Evolutionary conservation across 2,113 vertebrate species (phyloP).

Genomic region (Origma solitaria): DNA sequence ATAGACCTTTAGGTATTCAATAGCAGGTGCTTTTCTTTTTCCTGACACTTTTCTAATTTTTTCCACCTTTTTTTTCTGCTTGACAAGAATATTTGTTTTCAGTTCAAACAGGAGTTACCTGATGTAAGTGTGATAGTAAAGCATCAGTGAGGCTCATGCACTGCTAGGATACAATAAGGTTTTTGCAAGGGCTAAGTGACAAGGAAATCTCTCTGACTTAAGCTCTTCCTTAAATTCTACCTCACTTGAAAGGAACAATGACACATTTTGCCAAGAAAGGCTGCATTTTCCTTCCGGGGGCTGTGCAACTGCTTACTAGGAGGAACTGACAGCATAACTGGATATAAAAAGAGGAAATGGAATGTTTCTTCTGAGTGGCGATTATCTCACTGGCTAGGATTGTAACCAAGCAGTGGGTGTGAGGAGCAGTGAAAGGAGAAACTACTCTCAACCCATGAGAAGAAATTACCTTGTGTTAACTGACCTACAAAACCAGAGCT

Average conservation of each 20-base stretch:
- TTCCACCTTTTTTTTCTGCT: neutral
- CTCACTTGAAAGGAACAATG: neutral
- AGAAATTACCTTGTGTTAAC: slow-evolving; percentile 22
- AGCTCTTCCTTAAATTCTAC: slow-evolving; percentile 13
- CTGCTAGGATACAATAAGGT: neutral
- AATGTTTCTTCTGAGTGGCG: slow-evolving; percentile 48
- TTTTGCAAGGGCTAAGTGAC: neutral
- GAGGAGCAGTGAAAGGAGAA: slow-evolving; percentile 29
- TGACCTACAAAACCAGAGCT: neutral
- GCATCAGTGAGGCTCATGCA: neutral
- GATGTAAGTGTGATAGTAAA: neutral
- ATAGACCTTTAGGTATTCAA: neutral
- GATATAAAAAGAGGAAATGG: slow-evolving; percentile 62
- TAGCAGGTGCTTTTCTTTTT: neutral
- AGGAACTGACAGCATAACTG: slow-evolving; percentile 46
- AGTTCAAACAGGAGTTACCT: neutral
- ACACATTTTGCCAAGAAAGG: slow-evolving; percentile 4
- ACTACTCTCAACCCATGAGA: neutral
- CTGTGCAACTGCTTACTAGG: slow-evolving; percentile 17
- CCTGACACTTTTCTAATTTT: neutral
- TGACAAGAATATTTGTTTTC: neutral
- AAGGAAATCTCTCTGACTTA: neutral
- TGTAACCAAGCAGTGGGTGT: slow-evolving; percentile 50
- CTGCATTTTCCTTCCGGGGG: slow-evolving; percentile 2
- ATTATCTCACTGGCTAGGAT: slow-evolving; percentile 67